Base-by-base conservation (phyloP, 2,888 invertebrate species). In the Chironomus riparius region DNA sequence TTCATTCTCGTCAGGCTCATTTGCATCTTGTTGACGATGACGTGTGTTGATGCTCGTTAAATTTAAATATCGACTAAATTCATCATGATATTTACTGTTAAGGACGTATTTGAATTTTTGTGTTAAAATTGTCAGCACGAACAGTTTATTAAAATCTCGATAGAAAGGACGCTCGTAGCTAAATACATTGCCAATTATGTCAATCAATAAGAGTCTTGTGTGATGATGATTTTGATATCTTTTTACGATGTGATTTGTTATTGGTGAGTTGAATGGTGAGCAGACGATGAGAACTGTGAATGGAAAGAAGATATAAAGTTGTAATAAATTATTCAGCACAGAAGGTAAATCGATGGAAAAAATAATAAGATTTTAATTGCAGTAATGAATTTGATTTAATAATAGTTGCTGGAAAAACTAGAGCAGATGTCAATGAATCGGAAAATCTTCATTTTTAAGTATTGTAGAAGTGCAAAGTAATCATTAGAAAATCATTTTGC, bases 101-200 rank as follows among this genome's bases (percentile, higher is more conserved):
- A 84, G 79, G 79, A 83, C 83, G 77, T 82, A 80, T 72, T 84
- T 82, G 80, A 83, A 83, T 79, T 82, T 83, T 79, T 84, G 83
- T 79, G 83, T 84, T 73, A 84, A 79, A 78, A 84, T 81, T 76
- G 84, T 84, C 79, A 84, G 80, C 77, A 84, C 80, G 77, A 84
- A 79, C 71, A 84, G 80, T 80, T 84, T 84, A 76, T 81, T 80
- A 77, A 84, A 76, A 78, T 77, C 72, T 79, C 82, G 81, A 80
- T 83, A 84, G 79, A 84, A 83, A 75, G 80, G 80, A 79, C 82
- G 82, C 77, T 82, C 81, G 48, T 81, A 81, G 80, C 83, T 83
- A 70, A 84, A 82, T 74, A 84, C 83, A 77, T 80, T 81, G 73
- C 83, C 84, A 78, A 82, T 80, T 77, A 83, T 81, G 78, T 84